Evolutionary conservation across 2,888 invertebrate genomes (phyloP).

Genomic region (Neocrepidodera transversa): DNA sequence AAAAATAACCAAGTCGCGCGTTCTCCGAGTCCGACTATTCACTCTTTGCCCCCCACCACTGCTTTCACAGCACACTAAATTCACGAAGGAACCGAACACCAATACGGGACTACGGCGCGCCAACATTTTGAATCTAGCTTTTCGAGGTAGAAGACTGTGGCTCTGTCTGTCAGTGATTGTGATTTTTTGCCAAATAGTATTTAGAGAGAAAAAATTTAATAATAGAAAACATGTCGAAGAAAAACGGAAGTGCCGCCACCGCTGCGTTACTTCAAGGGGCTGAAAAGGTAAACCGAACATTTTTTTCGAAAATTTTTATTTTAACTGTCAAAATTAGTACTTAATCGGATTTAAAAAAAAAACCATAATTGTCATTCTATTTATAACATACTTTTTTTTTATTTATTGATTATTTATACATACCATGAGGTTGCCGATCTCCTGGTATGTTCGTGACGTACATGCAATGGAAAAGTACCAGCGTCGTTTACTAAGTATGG

Average conservation of each 20-base stretch:
- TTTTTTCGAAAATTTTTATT: conserved; percentile 22
- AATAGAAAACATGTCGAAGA: conserved; percentile 47
- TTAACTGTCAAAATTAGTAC: no score
- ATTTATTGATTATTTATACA: no score
- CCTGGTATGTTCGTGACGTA: conserved; percentile 18
- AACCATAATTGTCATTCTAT: no score
- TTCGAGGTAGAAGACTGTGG: conserved; percentile 34
- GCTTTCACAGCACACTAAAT: neutral
- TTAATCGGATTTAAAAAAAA: no score
- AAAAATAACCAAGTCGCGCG: neutral
- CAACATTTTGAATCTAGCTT: conserved; percentile 35
- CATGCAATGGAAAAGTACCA: conserved; percentile 24
- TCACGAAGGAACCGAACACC: neutral
- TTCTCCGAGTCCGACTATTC: neutral
- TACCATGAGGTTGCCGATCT: conserved; percentile 8
- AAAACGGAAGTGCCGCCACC: conserved; percentile 45
- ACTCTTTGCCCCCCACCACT: neutral
- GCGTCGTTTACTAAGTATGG: conserved; percentile 1
- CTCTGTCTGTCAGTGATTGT: conserved; percentile 37
- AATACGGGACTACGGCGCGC: neutral
- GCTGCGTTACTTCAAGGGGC: conserved; percentile 49
- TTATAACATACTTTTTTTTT: no score
- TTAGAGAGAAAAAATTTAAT: no score
- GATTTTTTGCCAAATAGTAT: conserved; percentile 33
- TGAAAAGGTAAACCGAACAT: conserved; percentile 51